Percentiles rank a stretch among this genome's conserved stretches.
phyloP scores from a whole-genome alignment of 64 coral and sea anemone species.

The Montipora efflorescens region DNA sequence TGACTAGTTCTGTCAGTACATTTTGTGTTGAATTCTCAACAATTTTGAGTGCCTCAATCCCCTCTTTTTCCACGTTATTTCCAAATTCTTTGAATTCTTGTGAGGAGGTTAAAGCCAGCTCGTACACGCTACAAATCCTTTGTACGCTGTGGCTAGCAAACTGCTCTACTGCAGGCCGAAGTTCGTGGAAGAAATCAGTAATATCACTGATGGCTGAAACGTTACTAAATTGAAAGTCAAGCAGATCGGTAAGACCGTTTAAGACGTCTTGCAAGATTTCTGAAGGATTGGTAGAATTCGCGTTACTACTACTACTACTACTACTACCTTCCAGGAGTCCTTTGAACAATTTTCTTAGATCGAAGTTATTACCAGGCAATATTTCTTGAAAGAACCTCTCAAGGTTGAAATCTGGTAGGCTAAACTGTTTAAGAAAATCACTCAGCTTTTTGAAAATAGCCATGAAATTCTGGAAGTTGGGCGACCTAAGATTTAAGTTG shows the following conservation, averaged over 20 bases:
- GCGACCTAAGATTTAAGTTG: slow-evolving; percentile 71
- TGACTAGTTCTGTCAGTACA: slow-evolving; percentile 55
- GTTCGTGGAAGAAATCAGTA: slow-evolving; percentile 69
- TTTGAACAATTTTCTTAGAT: slow-evolving; percentile 40
- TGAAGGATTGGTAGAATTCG: slow-evolving; percentile 34
- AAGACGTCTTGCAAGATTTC: slow-evolving; percentile 69
- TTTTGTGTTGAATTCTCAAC: slow-evolving; percentile 66
- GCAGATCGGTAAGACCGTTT: slow-evolving; percentile 27
- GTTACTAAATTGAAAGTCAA: slow-evolving; percentile 67
- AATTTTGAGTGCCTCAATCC: slow-evolving; percentile 23
- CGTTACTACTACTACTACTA: neutral
- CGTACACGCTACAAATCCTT: slow-evolving; percentile 58
- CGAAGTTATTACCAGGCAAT: slow-evolving; percentile 64
- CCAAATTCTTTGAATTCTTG: slow-evolving; percentile 73
- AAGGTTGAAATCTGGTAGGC: slow-evolving; percentile 66
- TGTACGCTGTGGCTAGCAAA: slow-evolving; percentile 56
- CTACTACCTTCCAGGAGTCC: slow-evolving; percentile 37
- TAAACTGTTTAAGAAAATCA: slow-evolving; percentile 75
- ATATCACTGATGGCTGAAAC: slow-evolving; percentile 74
- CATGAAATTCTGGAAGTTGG: slow-evolving; percentile 68
- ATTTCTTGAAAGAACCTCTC: slow-evolving; percentile 77
- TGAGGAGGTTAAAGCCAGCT: slow-evolving; percentile 54
- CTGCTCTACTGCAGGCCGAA: slow-evolving; percentile 37
- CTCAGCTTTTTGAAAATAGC: slow-evolving; percentile 51
- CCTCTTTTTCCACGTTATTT: slow-evolving; percentile 68